Base-by-base conservation (phyloP, 2,113 vertebrate genomes). In the Carassius auratus region DNA sequence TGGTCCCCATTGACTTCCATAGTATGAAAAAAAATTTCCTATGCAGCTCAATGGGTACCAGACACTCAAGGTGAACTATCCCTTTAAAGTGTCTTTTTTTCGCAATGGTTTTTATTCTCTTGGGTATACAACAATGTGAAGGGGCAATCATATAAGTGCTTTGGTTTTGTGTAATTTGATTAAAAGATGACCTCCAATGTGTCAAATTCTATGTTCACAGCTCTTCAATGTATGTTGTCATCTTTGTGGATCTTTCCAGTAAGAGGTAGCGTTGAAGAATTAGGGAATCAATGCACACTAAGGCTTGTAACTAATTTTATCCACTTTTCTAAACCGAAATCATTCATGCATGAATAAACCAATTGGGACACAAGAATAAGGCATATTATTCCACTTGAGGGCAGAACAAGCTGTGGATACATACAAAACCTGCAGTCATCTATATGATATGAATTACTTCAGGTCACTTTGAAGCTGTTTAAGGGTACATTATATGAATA, bases 301-400 rank as follows among this genome's bases (percentile, higher is more conserved):
- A 23, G 30, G 55, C 33, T 42, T 38, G 30, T 79, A 79, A 17
- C n/a, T 4, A 42, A 26, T 45, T 64, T 12, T 30, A 62, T 79
- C n/a, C n/a, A n/a, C n/a, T n/a, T n/a, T n/a, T n/a, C n/a, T n/a
- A n/a, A n/a, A n/a, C n/a, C n/a, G n/a, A 48, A 68, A 30, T 68
- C 61, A 66, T 68, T 30, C 79, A 81, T 66, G 36, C 61, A 50
- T 3, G 15, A 66, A 66, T 48, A 48, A 81, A 81, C n/a, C 77
- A 45, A 79, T 62, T 79, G 57, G 57, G 57, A 33, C 57, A 66
- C 12, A 50, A 81, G 61, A 68, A 19, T 81, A 66, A 81, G 42
- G n/a, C 79, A 12, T 64, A 68, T 81, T 66, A 81, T 80, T 80
- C 26, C 77, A 64, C 77, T 80, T 78, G 76, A 78, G 5, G 52